Evolutionary conservation across 2,888 invertebrate genomes (phyloP).

Genomic region (Caenorhabditis parvicauda): DNA sequence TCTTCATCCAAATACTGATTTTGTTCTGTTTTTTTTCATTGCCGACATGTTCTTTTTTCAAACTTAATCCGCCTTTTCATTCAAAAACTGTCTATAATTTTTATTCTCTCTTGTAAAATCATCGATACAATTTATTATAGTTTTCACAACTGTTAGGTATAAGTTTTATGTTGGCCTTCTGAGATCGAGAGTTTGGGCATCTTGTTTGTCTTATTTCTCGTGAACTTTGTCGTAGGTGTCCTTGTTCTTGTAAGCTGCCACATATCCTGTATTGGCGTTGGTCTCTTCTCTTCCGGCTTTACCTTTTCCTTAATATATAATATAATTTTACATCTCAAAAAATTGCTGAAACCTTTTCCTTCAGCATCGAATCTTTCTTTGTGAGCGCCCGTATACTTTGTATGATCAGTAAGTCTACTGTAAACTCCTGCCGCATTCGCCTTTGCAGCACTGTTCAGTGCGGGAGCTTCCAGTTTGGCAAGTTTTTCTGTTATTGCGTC

Average conservation of each 20-base stretch:
- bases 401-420: constrained; percentile 61
- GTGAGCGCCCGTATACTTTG: constrained; percentile 62
- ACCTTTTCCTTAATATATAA: constrained; percentile 58
- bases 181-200: no score
- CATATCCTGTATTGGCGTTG: constrained; percentile 58
- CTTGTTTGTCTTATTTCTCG: constrained; percentile 39
- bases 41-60: no score
- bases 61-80: no score
- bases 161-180: no score
- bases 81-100: no score
- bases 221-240: constrained; percentile 61
- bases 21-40: no score
- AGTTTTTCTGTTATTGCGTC: constrained; percentile 58
- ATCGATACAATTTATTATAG: no score
- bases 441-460: constrained; percentile 51
- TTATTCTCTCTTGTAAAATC: no score
- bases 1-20: no score
- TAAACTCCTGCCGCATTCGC: constrained; percentile 57
- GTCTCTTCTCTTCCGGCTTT: constrained; percentile 59
- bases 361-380: constrained; percentile 63
- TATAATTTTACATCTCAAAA: neutral
- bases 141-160: no score
- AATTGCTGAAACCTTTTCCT: constrained; percentile 45
- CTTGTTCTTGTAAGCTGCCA: constrained; percentile 64
- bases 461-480: constrained; percentile 54